Evolutionary conservation across 2,797 vertebrate genomes (phyloP).

Genomic region (Sciurus carolinensis): DNA sequence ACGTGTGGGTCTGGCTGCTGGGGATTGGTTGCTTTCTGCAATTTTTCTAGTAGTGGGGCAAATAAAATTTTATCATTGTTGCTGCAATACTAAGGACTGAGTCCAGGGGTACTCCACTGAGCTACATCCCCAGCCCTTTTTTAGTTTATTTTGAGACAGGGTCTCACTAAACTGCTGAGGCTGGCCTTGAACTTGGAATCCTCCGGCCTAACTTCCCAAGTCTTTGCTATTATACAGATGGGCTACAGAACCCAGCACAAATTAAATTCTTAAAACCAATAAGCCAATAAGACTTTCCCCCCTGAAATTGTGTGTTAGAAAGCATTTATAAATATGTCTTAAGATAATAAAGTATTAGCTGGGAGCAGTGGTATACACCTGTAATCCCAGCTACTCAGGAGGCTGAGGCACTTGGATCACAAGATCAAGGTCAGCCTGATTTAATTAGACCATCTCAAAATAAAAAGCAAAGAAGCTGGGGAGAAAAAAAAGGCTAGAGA

Average conservation of each 20-base stretch:
- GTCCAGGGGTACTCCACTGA: no score
- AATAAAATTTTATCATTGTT: neutral
- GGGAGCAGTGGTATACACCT: neutral
- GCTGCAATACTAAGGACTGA: no score
- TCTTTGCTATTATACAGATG: no score
- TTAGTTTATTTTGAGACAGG: no score
- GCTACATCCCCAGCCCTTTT: no score
- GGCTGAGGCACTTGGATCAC: no score
- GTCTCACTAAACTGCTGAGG: no score
- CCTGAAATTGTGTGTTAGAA: neutral
- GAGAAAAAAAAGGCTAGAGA: neutral
- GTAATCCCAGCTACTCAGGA: no score
- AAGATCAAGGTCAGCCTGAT: no score
- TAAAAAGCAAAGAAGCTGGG: neutral
- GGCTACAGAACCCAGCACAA: neutral
- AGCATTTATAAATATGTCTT: neutral
- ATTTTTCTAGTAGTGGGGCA: neutral
- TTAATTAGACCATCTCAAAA: neutral
- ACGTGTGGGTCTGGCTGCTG: no score
- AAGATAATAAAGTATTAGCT: neutral
- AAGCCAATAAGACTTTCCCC: neutral
- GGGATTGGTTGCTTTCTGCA: neutral
- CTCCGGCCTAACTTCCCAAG: no score
- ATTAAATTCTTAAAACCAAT: slow-evolving; percentile 4
- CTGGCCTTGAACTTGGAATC: no score